These are phyloP conservation scores for Eurytemora carolleeae DNA, from an alignment of 1,140 invertebrate genomes.

Conservation along the genomic window DNA sequence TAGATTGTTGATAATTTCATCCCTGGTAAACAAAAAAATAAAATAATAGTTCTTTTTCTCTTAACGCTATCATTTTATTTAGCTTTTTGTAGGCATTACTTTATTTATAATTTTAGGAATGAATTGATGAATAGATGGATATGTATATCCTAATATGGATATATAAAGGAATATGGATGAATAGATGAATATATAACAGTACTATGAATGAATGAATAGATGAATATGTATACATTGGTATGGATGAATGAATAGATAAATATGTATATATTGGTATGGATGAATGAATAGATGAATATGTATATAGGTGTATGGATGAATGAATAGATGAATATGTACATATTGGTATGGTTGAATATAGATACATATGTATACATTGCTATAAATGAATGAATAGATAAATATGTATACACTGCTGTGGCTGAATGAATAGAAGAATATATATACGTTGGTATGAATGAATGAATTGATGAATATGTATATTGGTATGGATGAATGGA, in stretches of 20 bases:
- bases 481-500: neutral
- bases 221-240: constrained; percentile 2
- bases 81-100: neutral
- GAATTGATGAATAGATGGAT: neutral
- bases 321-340: neutral
- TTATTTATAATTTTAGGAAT: neutral
- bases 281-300: neutral
- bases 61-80: too few species aligned
- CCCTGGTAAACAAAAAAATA: too few species aligned
- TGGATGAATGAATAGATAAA: constrained; percentile 1
- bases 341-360: neutral
- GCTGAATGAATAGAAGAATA: neutral
- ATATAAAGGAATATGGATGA: constrained; percentile 1
- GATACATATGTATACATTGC: neutral
- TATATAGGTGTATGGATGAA: neutral
- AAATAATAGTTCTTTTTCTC: too few species aligned
- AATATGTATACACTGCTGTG: neutral
- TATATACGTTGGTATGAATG: neutral
- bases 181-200: too few species aligned
- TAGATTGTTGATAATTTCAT: neutral
- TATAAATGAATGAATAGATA: neutral
- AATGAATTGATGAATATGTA: neutral
- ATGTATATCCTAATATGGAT: constrained; percentile 1
- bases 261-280: constrained; percentile 3
- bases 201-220: constrained; percentile 1